Conservation (phyloP, 2,797 vertebrate genomes). For the Schizopygopsis malacanthus region DNA sequence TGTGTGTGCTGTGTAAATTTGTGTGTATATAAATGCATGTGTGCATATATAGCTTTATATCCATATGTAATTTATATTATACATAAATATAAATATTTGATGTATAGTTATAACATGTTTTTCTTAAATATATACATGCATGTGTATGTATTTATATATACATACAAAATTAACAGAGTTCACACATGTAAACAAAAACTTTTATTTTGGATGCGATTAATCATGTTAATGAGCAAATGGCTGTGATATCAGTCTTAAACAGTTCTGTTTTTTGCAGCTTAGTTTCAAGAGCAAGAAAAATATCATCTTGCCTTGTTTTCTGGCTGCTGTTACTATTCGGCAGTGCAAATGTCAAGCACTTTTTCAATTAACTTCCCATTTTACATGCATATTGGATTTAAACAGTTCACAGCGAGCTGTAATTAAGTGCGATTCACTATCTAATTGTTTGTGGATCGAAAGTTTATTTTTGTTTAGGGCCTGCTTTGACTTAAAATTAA, state of each 20-base stretch:
- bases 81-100: too few species aligned
- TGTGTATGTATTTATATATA: background rate
- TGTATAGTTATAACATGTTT: too few species aligned
- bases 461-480: conserved; percentile 3
- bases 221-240: background rate
- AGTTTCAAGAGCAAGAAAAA: conserved; percentile 13
- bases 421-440: conserved; percentile 24
- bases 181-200: background rate
- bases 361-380: conserved; percentile 43
- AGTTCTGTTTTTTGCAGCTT: background rate
- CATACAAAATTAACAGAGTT: background rate
- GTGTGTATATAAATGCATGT: background rate
- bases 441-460: conserved; percentile 36
- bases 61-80: too few species aligned
- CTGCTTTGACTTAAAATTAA: conserved; percentile 24
- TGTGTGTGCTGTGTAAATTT: too few species aligned
- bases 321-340: background rate
- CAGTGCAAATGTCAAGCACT: conserved; percentile 40
- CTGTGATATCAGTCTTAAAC: background rate
- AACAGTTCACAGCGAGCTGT: conserved; percentile 32
- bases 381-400: conserved; percentile 21
- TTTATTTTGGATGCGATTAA: background rate
- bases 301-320: conserved; percentile 1
- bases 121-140: background rate
- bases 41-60: too few species aligned